These are phyloP conservation scores for Archilochus colubris DNA, from an alignment of 2,113 vertebrate genomes.

Conservation along the genomic window DNA sequence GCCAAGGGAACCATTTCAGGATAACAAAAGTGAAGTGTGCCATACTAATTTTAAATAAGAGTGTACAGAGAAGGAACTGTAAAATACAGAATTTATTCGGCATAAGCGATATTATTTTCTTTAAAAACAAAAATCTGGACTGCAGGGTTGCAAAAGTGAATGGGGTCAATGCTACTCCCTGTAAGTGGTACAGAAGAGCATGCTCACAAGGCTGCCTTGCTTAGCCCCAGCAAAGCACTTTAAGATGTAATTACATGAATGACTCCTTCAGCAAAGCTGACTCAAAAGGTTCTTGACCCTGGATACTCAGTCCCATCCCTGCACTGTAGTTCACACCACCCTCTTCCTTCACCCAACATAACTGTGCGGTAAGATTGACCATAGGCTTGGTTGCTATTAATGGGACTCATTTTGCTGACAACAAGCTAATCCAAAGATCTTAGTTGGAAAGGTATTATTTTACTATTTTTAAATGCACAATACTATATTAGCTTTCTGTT, in stretches of 20 bases:
- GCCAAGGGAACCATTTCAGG: background rate
- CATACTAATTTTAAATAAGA: background rate
- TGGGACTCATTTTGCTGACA: background rate
- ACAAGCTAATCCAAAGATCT: background rate
- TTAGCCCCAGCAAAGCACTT: conserved; percentile 48
- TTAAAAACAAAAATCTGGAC: conserved; percentile 29
- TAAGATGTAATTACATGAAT: conserved; percentile 68
- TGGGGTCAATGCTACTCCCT: conserved; percentile 27
- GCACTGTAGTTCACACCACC: conserved; percentile 12
- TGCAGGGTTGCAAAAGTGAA: background rate
- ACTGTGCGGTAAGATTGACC: background rate
- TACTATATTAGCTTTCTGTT: background rate
- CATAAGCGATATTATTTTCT: conserved; percentile 5
- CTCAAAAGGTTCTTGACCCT: conserved; percentile 67
- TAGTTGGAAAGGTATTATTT: background rate
- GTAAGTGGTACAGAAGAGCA: conserved; percentile 37
- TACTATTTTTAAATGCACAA: background rate
- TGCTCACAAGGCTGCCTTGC: conserved; percentile 16
- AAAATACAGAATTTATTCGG: conserved; percentile 7
- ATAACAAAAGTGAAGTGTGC: background rate
- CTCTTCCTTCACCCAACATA: conserved; percentile 21
- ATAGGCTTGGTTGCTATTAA: background rate
- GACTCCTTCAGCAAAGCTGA: conserved; percentile 69
- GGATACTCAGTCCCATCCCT: conserved; percentile 31
- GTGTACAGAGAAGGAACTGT: background rate